Evolutionary conservation across 2,888 invertebrate genomes (phyloP).

Genomic region (Onthophagus sagittarius): DNA sequence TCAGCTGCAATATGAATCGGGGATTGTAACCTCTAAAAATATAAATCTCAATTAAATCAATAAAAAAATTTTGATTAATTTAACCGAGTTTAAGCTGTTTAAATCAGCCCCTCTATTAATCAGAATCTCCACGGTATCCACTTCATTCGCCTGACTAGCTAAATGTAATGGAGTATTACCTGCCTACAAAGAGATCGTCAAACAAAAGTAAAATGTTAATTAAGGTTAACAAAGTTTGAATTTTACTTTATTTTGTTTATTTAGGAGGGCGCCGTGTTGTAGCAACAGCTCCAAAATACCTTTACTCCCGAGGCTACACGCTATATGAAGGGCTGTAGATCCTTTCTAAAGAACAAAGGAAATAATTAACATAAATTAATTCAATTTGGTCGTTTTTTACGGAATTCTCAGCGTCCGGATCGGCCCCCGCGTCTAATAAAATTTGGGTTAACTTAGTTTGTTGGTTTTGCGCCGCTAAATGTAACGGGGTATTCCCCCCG

Average conservation of each 20-base stretch:
- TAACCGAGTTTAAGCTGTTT: constrained; percentile 65
- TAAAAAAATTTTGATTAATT: background rate
- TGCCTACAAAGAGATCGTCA: constrained; percentile 45
- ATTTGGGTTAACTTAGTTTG: constrained; percentile 69
- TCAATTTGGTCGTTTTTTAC: constrained; percentile 35
- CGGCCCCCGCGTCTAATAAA: constrained; percentile 64
- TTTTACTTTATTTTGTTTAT: constrained; percentile 63
- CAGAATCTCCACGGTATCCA: constrained; percentile 65
- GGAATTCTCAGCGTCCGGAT: constrained; percentile 55
- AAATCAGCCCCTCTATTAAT: constrained; percentile 68
- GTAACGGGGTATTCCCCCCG: constrained; percentile 70
- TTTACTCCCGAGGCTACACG: constrained; percentile 65
- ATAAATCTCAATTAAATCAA: background rate
- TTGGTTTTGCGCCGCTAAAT: constrained; percentile 71
- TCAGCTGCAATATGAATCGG: constrained; percentile 78
- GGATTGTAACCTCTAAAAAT: constrained; percentile 63
- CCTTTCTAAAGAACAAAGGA: constrained; percentile 54
- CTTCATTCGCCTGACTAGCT: constrained; percentile 68
- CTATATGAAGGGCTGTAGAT: constrained; percentile 65
- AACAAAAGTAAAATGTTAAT: background rate
- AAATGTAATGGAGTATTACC: constrained; percentile 73
- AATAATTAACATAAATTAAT: background rate
- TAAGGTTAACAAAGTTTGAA: background rate
- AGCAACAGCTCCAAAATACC: constrained; percentile 66
- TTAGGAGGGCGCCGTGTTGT: constrained; percentile 60